Evolutionary conservation across 2,113 vertebrate species (phyloP).

Genomic region (Oncorhynchus clarkii): DNA sequence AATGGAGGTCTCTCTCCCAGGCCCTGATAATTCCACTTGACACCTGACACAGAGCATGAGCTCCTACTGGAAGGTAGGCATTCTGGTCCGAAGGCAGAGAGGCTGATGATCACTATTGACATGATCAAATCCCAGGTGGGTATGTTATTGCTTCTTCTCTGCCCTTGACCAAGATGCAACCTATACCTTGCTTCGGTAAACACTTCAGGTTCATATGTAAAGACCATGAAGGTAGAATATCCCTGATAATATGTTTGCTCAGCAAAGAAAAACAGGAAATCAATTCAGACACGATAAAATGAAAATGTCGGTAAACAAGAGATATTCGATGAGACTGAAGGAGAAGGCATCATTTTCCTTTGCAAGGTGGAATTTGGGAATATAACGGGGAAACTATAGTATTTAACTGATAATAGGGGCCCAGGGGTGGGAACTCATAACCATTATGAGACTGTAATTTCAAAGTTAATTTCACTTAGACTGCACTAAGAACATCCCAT

Average conservation of each 20-base stretch:
- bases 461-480: constrained; percentile 53
- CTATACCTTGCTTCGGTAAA: neutral
- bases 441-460: constrained; percentile 43
- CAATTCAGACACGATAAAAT: neutral
- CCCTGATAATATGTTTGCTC: no score
- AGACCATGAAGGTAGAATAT: no score
- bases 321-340: no score
- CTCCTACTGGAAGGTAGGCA: constrained; percentile 41
- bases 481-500: constrained; percentile 39
- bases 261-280: constrained; percentile 4
- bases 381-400: neutral
- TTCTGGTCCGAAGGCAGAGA: constrained; percentile 3
- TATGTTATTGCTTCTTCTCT: constrained; percentile 13
- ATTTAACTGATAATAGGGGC: constrained; percentile 13
- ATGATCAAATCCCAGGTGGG: constrained; percentile 43
- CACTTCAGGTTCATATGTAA: constrained; percentile 8
- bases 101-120: constrained; percentile 24
- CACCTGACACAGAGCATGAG: constrained; percentile 70
- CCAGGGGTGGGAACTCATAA: constrained; percentile 28
- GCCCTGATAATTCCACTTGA: constrained; percentile 62
- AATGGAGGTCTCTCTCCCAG: constrained; percentile 51
- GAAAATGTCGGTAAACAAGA: no score
- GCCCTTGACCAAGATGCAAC: constrained; percentile 32
- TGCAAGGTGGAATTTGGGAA: no score
- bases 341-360: no score